Percentiles rank a stretch among this genome's conserved stretches.
phyloP scores from a whole-genome alignment of 2,113 vertebrate genomes.

The Ovis aries region ARS-UI_Ramb_v3.0 NC_056061.1:1958001-1958500 shows the following conservation, averaged over 20 bases:
- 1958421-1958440: neutral
- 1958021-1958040: constrained; percentile 13
- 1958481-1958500: neutral
- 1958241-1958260: neutral
- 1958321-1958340: neutral
- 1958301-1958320: neutral
- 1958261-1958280: neutral
- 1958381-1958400: neutral
- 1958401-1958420: neutral
- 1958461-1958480: neutral
- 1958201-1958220: neutral
- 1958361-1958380: neutral
- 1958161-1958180: neutral
- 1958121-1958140: neutral
- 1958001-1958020: constrained; percentile 47
- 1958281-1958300: neutral
- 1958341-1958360: neutral
- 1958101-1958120: accelerated
- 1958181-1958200: neutral
- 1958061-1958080: neutral
- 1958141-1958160: neutral
- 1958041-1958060: neutral
- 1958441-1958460: neutral
- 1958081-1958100: neutral
- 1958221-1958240: neutral